A percentile compares a stretch with the other conserved stretches of the same genome.
These are phyloP conservation scores for Myotis yumanensis DNA, from an alignment of 2,113 vertebrate species.

Conservation along the genomic window DNA sequence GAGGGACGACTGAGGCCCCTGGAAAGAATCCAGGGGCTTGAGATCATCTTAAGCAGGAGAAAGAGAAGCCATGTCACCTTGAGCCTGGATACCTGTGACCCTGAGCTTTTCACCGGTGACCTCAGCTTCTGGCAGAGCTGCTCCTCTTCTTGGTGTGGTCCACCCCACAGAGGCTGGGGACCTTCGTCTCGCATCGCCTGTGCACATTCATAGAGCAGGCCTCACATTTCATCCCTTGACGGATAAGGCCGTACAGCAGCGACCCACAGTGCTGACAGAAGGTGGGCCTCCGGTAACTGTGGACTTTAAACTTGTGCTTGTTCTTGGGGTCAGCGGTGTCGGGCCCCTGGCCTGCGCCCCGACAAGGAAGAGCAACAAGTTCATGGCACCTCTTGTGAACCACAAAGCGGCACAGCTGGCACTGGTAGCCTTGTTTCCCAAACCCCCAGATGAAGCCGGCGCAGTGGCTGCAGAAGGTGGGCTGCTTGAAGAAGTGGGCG, in stretches of 20 bases:
- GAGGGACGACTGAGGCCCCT: neutral
- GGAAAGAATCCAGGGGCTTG: neutral
- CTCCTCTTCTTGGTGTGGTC: neutral
- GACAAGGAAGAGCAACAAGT: slow-evolving; percentile 95
- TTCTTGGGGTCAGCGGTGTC: slow-evolving; percentile 88
- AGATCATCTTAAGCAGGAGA: neutral
- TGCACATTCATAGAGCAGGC: neutral
- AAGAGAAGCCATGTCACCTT: neutral
- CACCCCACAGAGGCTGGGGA: neutral
- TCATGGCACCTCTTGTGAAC: slow-evolving; percentile 99
- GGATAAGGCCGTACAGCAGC: neutral
- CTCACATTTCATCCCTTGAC: neutral
- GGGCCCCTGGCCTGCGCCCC: slow-evolving; percentile 95
- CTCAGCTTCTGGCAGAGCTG: neutral
- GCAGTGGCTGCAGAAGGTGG: slow-evolving; percentile 95
- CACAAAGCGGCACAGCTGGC: slow-evolving; percentile 96
- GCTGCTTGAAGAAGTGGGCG: slow-evolving; percentile 94
- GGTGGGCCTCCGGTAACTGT: neutral
- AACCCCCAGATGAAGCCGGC: slow-evolving; percentile 90
- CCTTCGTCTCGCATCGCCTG: neutral
- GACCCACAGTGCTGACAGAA: neutral
- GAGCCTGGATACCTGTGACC: neutral
- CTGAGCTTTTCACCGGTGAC: neutral
- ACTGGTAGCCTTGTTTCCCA: neutral
- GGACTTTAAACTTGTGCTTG: neutral